Percentiles rank a stretch among this genome's conserved stretches.
phyloP scores from a whole-genome alignment of 1,140 invertebrate genomes.

The Neodiprion virginianus region DNA sequence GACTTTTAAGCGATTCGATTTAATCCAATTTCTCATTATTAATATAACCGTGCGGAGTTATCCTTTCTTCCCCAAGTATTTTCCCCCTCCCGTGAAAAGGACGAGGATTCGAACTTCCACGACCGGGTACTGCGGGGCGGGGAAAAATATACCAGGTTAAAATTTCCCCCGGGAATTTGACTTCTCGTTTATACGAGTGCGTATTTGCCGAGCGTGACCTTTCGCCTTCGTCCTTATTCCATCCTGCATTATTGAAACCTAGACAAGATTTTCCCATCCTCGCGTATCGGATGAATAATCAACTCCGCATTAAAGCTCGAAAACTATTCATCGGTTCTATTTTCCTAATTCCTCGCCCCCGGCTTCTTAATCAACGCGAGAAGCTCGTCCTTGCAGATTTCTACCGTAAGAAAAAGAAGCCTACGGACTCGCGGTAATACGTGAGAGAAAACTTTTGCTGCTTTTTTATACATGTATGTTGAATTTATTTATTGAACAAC shows the following conservation, averaged over 20 bases:
- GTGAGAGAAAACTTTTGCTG: too few relatives aligned
- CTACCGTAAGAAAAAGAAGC: too few relatives aligned
- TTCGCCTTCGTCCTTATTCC: not conserved
- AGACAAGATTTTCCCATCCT: not conserved
- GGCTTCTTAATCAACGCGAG: too few relatives aligned
- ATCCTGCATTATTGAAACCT: not conserved
- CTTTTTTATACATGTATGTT: too few relatives aligned
- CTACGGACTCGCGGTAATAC: too few relatives aligned
- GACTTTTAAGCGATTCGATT: not conserved
- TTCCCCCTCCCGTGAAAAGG: too few relatives aligned
- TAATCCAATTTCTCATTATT: slow-evolving; percentile 1
- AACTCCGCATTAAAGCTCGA: not conserved
- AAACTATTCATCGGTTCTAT: not conserved
- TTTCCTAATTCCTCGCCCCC: too few relatives aligned
- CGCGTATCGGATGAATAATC: not conserved
- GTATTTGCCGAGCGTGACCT: not conserved
- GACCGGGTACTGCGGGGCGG: too few relatives aligned
- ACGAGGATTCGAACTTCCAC: too few relatives aligned
- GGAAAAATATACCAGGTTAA: not conserved
- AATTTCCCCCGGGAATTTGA: not conserved
- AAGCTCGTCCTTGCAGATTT: too few relatives aligned
- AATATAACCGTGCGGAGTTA: not conserved
- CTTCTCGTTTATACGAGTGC: not conserved
- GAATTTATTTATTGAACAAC: too few relatives aligned
- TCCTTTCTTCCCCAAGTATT: too few relatives aligned